phyloP scores from a whole-genome alignment of 2,888 invertebrate genomes.

The Phyto melanocephala region DNA sequence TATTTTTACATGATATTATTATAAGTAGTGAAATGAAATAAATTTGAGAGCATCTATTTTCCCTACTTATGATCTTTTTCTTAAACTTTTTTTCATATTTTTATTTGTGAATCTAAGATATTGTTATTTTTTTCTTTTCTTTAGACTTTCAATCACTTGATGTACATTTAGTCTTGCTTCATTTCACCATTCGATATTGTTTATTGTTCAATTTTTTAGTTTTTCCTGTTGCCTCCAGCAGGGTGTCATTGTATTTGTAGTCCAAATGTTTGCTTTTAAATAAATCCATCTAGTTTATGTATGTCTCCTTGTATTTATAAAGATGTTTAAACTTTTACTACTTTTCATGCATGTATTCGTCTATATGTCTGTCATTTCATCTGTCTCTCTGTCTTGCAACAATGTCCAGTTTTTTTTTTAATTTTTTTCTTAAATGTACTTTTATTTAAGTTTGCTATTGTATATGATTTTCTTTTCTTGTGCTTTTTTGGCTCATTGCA shows the following conservation, averaged over 20 bases:
- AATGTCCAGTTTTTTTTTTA: slow-evolving; percentile 31
- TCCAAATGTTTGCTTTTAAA: slow-evolving; percentile 17
- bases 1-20: too few relatives aligned
- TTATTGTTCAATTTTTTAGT: background rate
- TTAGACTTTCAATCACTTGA: slow-evolving; percentile 62
- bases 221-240: slow-evolving; percentile 41
- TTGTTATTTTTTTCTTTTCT: slow-evolving; percentile 58
- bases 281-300: slow-evolving; percentile 14
- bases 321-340: too few relatives aligned
- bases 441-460: background rate
- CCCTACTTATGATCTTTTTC: background rate
- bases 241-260: slow-evolving; percentile 43
- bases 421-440: background rate
- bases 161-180: slow-evolving; percentile 70
- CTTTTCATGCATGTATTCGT: background rate
- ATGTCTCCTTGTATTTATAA: background rate
- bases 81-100: background rate
- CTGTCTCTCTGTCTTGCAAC: background rate
- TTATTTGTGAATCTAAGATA: background rate
- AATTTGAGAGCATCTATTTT: slow-evolving; percentile 5
- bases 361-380: background rate
- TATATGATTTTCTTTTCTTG: background rate
- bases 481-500: slow-evolving; percentile 41
- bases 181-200: slow-evolving; percentile 66
- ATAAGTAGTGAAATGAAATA: too few relatives aligned